Evolutionary conservation across 2,797 vertebrate genomes (phyloP).

Genomic region (Melanotaenia nigrans): DNA sequence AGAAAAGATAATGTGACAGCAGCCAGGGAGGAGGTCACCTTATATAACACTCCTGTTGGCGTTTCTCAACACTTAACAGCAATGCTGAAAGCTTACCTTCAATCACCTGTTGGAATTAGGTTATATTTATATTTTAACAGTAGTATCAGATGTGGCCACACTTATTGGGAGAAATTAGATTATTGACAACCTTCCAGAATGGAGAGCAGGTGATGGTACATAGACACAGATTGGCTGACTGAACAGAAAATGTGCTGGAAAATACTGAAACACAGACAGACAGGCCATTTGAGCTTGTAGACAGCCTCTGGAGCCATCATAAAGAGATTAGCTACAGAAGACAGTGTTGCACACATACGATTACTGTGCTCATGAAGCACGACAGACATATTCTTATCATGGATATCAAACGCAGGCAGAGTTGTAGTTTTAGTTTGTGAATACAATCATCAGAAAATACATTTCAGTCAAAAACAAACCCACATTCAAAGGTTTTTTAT

Average conservation of each 20-base stretch:
- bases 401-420: constrained; percentile 8
- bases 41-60: constrained; percentile 26
- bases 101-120: not conserved
- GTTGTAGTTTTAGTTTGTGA: constrained; percentile 5
- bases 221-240: constrained; percentile 13
- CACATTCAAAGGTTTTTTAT: not conserved
- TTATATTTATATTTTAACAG: constrained; percentile 9
- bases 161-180: constrained; percentile 16
- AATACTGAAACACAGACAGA: constrained; percentile 19
- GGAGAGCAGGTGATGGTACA: constrained; percentile 32
- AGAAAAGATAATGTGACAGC: constrained; percentile 26
- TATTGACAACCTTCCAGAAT: constrained; percentile 14
- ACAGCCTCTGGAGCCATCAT: constrained; percentile 27
- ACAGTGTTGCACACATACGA: constrained; percentile 5
- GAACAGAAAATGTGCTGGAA: constrained; percentile 30
- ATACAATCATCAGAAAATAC: not conserved
- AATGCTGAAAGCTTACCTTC: not conserved
- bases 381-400: constrained; percentile 18
- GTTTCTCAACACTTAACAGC: constrained; percentile 17
- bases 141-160: constrained; percentile 17
- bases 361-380: constrained; percentile 14
- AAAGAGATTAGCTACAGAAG: constrained; percentile 49
- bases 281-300: constrained; percentile 31
- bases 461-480: not conserved
- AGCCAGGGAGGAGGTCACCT: constrained; percentile 33